Conservation (phyloP, 2,888 invertebrate genomes). For the Papilio gigon region DNA sequence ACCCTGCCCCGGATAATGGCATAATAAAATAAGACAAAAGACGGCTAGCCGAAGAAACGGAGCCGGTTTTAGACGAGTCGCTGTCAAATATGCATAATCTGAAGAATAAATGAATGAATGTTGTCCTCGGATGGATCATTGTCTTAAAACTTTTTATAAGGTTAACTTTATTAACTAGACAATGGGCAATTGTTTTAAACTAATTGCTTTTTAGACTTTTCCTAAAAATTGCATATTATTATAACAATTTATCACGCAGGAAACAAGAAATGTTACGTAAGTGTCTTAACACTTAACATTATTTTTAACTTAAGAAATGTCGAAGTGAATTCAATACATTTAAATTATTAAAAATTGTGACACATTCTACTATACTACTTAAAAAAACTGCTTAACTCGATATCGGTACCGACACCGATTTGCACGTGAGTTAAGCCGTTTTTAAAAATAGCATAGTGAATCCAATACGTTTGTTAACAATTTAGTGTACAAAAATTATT, state of each 20-base stretch:
- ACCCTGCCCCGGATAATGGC: slow-evolving; percentile 66
- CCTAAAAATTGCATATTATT: neutral
- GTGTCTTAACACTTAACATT: too few relatives aligned
- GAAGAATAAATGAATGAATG: slow-evolving; percentile 47
- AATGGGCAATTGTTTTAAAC: slow-evolving; percentile 11
- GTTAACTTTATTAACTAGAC: slow-evolving; percentile 3
- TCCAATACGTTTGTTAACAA: too few relatives aligned
- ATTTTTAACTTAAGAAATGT: too few relatives aligned
- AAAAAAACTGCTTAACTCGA: too few relatives aligned
- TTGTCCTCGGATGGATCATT: slow-evolving; percentile 33
- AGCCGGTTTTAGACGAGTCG: slow-evolving; percentile 48
- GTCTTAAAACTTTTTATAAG: slow-evolving; percentile 25
- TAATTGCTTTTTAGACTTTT: neutral
- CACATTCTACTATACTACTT: too few relatives aligned
- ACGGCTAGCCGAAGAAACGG: slow-evolving; percentile 60
- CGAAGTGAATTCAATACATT: too few relatives aligned
- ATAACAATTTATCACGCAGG: neutral
- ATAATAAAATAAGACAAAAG: slow-evolving; percentile 78
- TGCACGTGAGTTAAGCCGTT: too few relatives aligned
- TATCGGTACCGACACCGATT: too few relatives aligned
- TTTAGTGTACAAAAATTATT: too few relatives aligned
- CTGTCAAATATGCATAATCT: slow-evolving; percentile 53
- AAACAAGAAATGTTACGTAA: too few relatives aligned
- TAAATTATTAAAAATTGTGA: too few relatives aligned
- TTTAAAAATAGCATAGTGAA: too few relatives aligned